Base-by-base conservation (phyloP, 2,113 vertebrate genomes). In the Cariama cristata region DNA sequence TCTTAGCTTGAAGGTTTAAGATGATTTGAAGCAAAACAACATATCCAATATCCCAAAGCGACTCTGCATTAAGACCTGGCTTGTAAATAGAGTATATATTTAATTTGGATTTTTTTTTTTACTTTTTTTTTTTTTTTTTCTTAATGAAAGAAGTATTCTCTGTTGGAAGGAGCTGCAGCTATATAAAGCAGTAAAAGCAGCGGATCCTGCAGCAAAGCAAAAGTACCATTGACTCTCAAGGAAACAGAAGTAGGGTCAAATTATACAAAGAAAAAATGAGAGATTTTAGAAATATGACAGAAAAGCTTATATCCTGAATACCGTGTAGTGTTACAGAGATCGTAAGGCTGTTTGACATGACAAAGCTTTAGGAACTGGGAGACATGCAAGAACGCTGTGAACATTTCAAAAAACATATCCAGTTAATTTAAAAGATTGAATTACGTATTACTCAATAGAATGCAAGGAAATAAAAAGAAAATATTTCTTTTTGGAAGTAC, bases 361-460 rank as follows among this genome's bases (percentile, higher is more conserved):
- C 53, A 74, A 63, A 71, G 5, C 49, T 75, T 85, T 75, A 90
- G 53, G 47, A 93, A 67, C 44, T 24, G 18, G 23, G 75, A 86
- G 52, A 86, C 45, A 20, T 44, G 63, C 44, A 95, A 92, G 60
- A 86, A 95, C 6, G 0, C 71, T 82, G 63, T 71, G 62, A 96
- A 72, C 44, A 58, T 87, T 93, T 79, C 7, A 92, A 86, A 8
- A 24, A 88, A 12, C 40, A 50, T 62, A 87, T 67, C 72, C 76
- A 83, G 35, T 79, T 96, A 95, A 95, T 88, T 96, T 93, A 86
- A 94, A 96, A 82, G 53, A 84, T 26, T 35, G 24, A 85, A 82
- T 95, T 95, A 94, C 20, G 0, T 81, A 83, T 90, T 88, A 66
- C 82, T 91, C 52, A 64, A n/a, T 45, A 82, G 75, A 96, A 97